Percentiles rank a stretch among this genome's conserved stretches.
Conservation (phyloP, 2,113 vertebrate genomes). For the Chascanopsetta lugubris region DNA sequence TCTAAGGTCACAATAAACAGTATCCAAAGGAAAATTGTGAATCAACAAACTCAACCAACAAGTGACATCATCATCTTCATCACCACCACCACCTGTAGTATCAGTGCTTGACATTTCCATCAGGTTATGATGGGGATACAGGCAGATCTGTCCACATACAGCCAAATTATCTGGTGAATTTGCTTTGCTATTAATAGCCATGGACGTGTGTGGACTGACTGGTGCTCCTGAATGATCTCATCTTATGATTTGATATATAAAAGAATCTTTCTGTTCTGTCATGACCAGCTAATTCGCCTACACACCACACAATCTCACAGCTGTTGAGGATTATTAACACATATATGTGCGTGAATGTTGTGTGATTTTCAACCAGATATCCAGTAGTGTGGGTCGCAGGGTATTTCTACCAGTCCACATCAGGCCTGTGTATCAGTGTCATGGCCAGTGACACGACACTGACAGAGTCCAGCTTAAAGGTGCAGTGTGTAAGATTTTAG, state of each 20-base stretch:
- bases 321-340: neutral
- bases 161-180: conserved; percentile 58
- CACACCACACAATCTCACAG: conserved; percentile 21
- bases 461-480: too few species aligned
- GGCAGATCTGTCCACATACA: conserved; percentile 35
- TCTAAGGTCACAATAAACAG: conserved; percentile 20
- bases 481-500: too few species aligned
- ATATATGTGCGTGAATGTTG: neutral
- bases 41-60: neutral
- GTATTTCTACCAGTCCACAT: too few species aligned
- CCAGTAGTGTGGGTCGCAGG: too few species aligned
- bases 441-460: too few species aligned
- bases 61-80: neutral
- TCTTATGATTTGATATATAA: conserved; percentile 69
- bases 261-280: conserved; percentile 59
- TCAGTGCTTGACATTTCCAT: conserved; percentile 35
- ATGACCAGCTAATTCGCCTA: conserved; percentile 31
- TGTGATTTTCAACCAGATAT: too few species aligned
- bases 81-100: conserved; percentile 4
- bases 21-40: neutral
- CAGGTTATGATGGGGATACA: conserved; percentile 31
- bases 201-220: conserved; percentile 33
- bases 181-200: conserved; percentile 64
- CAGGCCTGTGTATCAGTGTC: too few species aligned
- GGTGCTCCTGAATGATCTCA: conserved; percentile 74